These are phyloP conservation scores for Mesorhabditis belari DNA, from an alignment of 2,888 invertebrate species.

Conservation along the genomic window DNA sequence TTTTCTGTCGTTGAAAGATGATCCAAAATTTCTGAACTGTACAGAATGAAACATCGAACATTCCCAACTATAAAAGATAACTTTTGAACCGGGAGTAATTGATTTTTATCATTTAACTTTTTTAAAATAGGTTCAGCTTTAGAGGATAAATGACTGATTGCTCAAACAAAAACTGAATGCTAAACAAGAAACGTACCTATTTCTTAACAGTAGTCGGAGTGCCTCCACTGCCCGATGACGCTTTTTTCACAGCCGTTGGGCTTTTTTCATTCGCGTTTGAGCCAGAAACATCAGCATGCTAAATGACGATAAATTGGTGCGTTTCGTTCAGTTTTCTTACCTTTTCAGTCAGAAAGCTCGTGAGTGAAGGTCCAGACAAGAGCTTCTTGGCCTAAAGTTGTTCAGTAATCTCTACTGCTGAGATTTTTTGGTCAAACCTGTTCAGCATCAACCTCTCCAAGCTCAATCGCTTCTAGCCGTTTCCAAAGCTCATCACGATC, in stretches of 20 bases:
- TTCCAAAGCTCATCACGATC: conserved; percentile 93
- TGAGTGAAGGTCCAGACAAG: conserved; percentile 10
- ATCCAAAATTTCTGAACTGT: too few relatives aligned
- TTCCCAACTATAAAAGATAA: too few relatives aligned
- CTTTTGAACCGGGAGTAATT: too few relatives aligned
- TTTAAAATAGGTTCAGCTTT: too few relatives aligned
- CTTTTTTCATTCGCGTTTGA: conserved; percentile 30
- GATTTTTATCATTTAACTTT: too few relatives aligned
- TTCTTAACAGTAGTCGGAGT: conserved; percentile 8
- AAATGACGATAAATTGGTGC: not conserved
- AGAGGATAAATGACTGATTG: too few relatives aligned
- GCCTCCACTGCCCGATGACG: conserved; percentile 13
- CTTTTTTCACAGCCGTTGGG: conserved; percentile 28
- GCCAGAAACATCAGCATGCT: conserved; percentile 3
- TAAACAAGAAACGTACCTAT: too few relatives aligned
- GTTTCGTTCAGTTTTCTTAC: conserved; percentile 1
- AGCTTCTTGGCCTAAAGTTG: conserved; percentile 11
- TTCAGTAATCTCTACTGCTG: too few relatives aligned
- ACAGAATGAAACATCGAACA: too few relatives aligned
- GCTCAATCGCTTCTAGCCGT: conserved; percentile 53
- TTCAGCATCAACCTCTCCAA: conserved; percentile 1
- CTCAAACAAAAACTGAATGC: too few relatives aligned
- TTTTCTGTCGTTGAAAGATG: too few relatives aligned
- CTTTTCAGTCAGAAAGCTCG: conserved; percentile 6
- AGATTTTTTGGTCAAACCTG: too few relatives aligned